These are phyloP conservation scores for Laticauda laticaudata DNA, from an alignment of 2,113 vertebrate genomes.

Conservation along the genomic window DNA sequence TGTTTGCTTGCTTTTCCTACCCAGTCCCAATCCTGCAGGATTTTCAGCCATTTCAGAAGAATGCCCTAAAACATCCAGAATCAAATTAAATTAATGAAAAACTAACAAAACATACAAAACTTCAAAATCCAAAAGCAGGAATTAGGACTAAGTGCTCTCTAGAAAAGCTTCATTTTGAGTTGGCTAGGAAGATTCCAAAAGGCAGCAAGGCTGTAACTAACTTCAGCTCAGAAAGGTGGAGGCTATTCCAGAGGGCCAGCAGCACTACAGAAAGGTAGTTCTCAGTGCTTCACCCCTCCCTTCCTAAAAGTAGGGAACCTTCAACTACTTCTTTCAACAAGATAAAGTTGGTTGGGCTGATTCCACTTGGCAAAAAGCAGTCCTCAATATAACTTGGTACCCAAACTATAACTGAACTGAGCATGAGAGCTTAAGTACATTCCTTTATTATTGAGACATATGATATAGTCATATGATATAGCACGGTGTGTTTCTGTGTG, in stretches of 20 bases:
- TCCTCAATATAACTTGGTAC: background rate
- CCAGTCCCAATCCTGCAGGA: background rate
- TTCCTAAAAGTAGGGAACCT: background rate
- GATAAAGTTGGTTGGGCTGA: background rate
- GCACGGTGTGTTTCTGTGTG: background rate
- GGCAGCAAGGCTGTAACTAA: background rate
- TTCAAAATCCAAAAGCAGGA: background rate
- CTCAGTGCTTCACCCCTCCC: background rate
- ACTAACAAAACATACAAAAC: background rate
- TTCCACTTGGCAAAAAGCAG: background rate
- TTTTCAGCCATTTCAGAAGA: background rate
- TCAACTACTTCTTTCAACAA: background rate
- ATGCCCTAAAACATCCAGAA: background rate
- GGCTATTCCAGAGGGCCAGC: background rate
- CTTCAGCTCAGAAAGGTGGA: background rate
- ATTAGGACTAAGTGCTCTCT: background rate
- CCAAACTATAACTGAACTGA: background rate
- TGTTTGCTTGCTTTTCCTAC: background rate
- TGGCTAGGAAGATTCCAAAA: background rate
- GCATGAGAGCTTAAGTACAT: background rate
- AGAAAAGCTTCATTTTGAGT: background rate
- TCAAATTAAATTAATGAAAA: background rate
- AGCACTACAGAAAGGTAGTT: background rate
- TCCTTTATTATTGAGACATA: background rate
- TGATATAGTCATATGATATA: background rate